Base-by-base conservation (phyloP, 2,797 vertebrate species). In the Tapirus indicus region DNA sequence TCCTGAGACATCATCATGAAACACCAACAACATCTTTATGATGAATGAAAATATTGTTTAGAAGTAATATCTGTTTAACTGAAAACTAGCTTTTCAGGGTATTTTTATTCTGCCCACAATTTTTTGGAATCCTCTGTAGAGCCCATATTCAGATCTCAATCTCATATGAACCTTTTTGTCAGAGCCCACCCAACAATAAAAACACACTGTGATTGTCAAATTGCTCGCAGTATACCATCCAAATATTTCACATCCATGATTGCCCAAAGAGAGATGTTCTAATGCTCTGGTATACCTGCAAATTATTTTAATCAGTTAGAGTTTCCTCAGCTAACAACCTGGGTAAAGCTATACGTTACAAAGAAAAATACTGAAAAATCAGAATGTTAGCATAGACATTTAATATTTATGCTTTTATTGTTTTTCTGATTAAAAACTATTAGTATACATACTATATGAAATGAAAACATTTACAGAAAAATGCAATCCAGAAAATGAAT, bases 351-450 rank as follows among this genome's bases (percentile, higher is more conserved):
- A 25, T 35, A 29, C 7, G 7, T 14, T 35, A 52, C 64, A 58
- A 94, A 52, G 17, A 49, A 29, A 79, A 69, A 25, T 12, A 83
- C 10, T 38, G 32, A 29, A 71, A 60, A 69, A 77, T 12, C 32
- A 29, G 11, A n/a, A 47, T 49, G 49, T 18, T 38, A 56, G 6
- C 35, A 62, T 0, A 52, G 18, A 23, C 14, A 78, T 84, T 94
- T 96, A 77, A 41, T 78, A 87, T 94, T 49, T 64, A 78, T 64
- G n/a, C 18, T 54, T 79, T 89, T n/a, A 38, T 89, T 89, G 32
- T 52, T 80, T 92, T 66, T 77, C 49, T 84, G 13, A 56, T 84
- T 94, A 52, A 87, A 80, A 97, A 58, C 14, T 71, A 89, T 84
- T 71, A 6, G 7, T 71, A 20, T 44, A 32, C 9, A 16, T 86